Evolutionary conservation across 1,140 invertebrate species (phyloP).

Genomic region (Choristoneura fumiferana): DNA sequence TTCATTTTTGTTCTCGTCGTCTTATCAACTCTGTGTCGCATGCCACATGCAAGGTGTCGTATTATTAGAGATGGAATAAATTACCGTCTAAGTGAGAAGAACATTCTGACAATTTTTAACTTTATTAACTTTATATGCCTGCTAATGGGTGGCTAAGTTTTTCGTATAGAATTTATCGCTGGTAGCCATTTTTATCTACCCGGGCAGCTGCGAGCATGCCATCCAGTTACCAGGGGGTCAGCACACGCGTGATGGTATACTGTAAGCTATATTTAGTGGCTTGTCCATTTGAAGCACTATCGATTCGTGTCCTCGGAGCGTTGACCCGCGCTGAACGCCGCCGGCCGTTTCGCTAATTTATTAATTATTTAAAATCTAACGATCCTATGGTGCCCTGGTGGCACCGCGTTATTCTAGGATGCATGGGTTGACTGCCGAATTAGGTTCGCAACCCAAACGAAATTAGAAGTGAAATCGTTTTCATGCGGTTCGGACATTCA

Average conservation of each 20-base stretch:
- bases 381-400: slow-evolving; percentile 43
- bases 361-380: slow-evolving; percentile 64
- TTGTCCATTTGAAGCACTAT: slow-evolving; percentile 72
- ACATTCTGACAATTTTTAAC: too few species aligned
- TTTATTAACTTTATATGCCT: too few species aligned
- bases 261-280: slow-evolving; percentile 59
- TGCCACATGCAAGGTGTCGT: too few species aligned
- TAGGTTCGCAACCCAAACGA: background rate
- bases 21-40: too few species aligned
- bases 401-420: background rate
- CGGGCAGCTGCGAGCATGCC: slow-evolving; percentile 3
- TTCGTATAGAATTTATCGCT: background rate
- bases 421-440: background rate
- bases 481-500: too few species aligned
- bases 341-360: slow-evolving; percentile 68
- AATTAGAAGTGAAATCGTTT: too few species aligned
- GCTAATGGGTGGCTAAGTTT: too few species aligned
- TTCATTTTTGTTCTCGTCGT: too few species aligned
- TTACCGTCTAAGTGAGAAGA: too few species aligned
- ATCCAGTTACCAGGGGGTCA: slow-evolving; percentile 35
- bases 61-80: too few species aligned
- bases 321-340: slow-evolving; percentile 54
- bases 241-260: slow-evolving; percentile 34
- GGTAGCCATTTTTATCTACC: background rate
- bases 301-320: slow-evolving; percentile 63